Percentiles rank a stretch among this genome's conserved stretches.
Evolutionary conservation across 37 sponge, comb jelly and placozoan genomes (phyloP).

Genomic region (Theonella swinhoei): DNA sequence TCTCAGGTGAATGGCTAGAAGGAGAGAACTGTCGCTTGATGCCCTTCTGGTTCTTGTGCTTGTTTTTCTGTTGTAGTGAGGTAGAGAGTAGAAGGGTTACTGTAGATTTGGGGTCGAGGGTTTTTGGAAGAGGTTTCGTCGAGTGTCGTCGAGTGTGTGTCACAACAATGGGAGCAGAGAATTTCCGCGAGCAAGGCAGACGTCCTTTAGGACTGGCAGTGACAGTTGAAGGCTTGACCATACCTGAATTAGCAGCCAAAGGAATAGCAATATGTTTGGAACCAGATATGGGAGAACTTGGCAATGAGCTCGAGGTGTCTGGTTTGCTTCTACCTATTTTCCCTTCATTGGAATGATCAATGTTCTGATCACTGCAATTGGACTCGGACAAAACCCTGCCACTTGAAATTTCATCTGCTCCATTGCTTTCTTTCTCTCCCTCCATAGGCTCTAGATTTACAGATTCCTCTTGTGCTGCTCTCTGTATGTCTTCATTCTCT

Average conservation of each 20-base stretch:
- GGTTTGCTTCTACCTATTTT: not conserved
- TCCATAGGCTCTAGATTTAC: not conserved
- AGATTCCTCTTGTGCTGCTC: not conserved
- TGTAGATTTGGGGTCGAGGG: not conserved
- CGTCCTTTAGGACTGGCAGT: not conserved
- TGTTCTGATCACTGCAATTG: not conserved
- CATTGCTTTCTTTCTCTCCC: not conserved
- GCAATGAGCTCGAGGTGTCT: not conserved
- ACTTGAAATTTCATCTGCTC: not conserved
- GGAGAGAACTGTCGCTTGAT: not conserved
- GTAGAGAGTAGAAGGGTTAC: not conserved
- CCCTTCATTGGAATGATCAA: not conserved
- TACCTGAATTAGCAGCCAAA: not conserved
- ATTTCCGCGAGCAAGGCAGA: not conserved
- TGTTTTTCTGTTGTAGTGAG: not conserved
- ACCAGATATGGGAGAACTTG: not conserved
- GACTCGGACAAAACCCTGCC: not conserved
- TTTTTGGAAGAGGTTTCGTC: not conserved
- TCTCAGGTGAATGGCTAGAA: not conserved
- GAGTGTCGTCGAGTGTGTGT: not conserved
- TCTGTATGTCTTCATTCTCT: not conserved
- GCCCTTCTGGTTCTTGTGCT: not conserved
- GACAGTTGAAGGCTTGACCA: not conserved
- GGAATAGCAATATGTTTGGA: not conserved
- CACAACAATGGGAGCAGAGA: not conserved